These are phyloP conservation scores for Bufo bufo DNA, from an alignment of 2,113 vertebrate species.

Conservation along the genomic window DNA sequence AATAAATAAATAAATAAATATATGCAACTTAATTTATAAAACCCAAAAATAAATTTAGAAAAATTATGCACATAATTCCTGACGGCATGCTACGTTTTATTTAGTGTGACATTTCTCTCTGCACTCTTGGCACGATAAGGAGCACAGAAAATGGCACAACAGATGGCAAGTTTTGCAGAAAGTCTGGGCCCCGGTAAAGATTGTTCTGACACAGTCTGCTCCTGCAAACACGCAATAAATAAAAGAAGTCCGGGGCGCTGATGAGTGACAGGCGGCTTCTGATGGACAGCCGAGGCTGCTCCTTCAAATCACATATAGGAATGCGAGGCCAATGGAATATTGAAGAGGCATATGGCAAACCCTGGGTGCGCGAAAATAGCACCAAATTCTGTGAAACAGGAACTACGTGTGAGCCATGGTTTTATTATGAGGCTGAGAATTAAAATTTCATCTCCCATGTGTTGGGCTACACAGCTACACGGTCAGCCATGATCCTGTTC, in stretches of 20 bases:
- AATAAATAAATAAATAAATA: not conserved
- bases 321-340: not conserved
- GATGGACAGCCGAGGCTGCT: not conserved
- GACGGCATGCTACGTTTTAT: not conserved
- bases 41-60: not conserved
- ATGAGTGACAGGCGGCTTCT: not conserved
- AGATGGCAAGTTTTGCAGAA: conserved; percentile 49
- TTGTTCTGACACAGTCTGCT: conserved; percentile 25
- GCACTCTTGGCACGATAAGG: conserved; percentile 12
- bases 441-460: conserved; percentile 9
- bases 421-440: conserved; percentile 19
- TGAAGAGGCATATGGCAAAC: not conserved
- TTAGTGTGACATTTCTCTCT: conserved; percentile 42
- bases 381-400: not conserved
- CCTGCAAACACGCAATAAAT: conserved; percentile 14
- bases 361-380: not conserved
- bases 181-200: conserved; percentile 25
- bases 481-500: not conserved
- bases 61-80: not conserved
- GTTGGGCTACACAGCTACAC: not conserved
- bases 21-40: not conserved
- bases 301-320: not conserved
- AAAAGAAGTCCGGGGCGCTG: not conserved
- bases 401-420: not conserved
- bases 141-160: conserved; percentile 29